Base-by-base conservation (phyloP, 2,888 invertebrate genomes). In the Nemoura dubitans region DNA sequence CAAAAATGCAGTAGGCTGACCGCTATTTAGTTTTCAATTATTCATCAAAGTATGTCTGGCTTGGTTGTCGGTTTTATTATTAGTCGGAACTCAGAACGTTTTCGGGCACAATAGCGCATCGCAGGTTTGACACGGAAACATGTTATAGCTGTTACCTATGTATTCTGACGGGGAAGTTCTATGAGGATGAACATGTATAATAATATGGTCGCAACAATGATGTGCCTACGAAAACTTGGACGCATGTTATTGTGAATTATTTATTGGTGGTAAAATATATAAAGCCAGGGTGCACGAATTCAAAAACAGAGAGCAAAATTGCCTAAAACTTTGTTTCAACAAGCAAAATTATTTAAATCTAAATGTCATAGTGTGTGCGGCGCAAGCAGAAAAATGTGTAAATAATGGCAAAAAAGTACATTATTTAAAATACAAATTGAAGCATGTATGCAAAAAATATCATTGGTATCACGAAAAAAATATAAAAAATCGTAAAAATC, bases 371-470 rank as follows among this genome's bases (percentile, higher is more conserved):
- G 28, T 21, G 59, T 59, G 59, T 59, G 59, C 59, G 59, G 2
- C 5, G 27, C 30, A 81, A 81, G 81, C 81, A 81, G 30, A 81
- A 81, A n/a, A 81, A n/a, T 81, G n/a, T 21, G 30, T 81, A 78
- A 78, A 78, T 78, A 28, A 28, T 3, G 78, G 78, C 2, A 78
- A 78, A 78, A 78, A n/a, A n/a, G n/a, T 16, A 78, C 25, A 78
- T 78, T 86, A 59, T 43, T 81, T 21, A 26, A 30, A 85, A 43
- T 84, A 29, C 82, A 21, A n/a, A 59, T 28, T 77, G 85, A 86
- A 42, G 83, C 82, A 85, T 36, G 76, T 77, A 78, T 3, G 36
- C 36, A 36, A 36, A 36, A 36, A 36, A 36, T 36, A 36, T 10
- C n/a, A n/a, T n/a, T n/a, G 36, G 5, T 36, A 36, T 36, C 36